Evolutionary conservation across 1,140 invertebrate species (phyloP), one percentile per base, ranked within the genome.

Genomic region (Drosophila varians): DNA sequence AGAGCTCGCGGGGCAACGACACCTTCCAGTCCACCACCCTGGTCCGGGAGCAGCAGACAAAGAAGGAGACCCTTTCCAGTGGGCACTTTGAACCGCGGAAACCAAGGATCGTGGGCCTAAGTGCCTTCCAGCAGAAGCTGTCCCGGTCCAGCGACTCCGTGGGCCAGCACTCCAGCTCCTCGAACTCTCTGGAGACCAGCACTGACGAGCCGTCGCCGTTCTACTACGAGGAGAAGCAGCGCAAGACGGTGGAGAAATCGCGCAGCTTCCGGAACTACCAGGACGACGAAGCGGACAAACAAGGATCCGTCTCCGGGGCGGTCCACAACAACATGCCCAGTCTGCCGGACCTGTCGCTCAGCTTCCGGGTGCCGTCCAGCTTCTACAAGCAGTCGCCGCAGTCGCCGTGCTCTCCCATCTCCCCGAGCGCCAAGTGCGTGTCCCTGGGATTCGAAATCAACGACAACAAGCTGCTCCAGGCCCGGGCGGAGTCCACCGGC

Each of bases 241-340:
- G 92, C 53, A 93, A 92, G 76, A 92, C 93, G 16, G 92, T 94
- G 31, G 92, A 93, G 14, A 95, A 95, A 80, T 94, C 94, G 4
- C 93, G 94, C 48, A 95, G 94, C 80, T 95, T 95, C 75, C 93
- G 94, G 62, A 92, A 92, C 52, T 93, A 93, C 26, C 92, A 92
- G 23, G 92, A 93, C 4, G 86, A 91, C 21, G 47, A 58, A 0
- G 61, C 70, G 1, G 57, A 68, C 1, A 38, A 4, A 7, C 36
- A 38, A 5, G 14, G n/a, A 14, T 36, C 46, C 0, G 11, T 53
- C 1, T 12, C 70, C 8, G 57, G 66, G 6, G 61, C 86, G 28
- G 28, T 31, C 61, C 74, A 76, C 57, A 77, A 57, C 47, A 87
- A 87, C 26, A 91, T 91, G 90, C 90, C 90, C 36, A 91, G 90